These are phyloP conservation scores for Bergia sp. DNA, from an alignment of 92 coral and sea anemone genomes.

Conservation along the genomic window DNA sequence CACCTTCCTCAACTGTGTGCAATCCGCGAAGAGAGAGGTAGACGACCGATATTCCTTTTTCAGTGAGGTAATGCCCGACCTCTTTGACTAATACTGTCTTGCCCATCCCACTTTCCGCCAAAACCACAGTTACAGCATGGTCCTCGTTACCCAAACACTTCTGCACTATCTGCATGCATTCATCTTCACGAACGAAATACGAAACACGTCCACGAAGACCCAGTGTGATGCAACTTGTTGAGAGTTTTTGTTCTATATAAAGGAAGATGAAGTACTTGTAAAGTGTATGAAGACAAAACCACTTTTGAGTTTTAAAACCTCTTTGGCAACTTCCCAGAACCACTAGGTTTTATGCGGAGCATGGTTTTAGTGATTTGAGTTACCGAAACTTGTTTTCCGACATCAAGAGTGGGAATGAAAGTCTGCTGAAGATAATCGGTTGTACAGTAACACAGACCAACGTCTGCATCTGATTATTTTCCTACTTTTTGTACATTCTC, in stretches of 20 bases:
- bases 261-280: background rate
- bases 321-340: too few species aligned
- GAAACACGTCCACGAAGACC: background rate
- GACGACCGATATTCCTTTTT: constrained; percentile 4
- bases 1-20: too few species aligned
- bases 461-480: too few species aligned
- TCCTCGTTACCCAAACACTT: background rate
- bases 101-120: background rate
- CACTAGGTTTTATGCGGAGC: background rate
- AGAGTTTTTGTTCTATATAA: background rate
- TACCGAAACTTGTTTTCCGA: too few species aligned
- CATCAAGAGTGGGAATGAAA: too few species aligned
- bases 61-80: constrained; percentile 23
- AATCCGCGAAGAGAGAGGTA: background rate
- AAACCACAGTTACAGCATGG: background rate
- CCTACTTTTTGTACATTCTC: too few species aligned
- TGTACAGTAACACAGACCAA: too few species aligned
- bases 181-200: background rate
- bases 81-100: constrained; percentile 9
- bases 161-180: background rate
- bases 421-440: too few species aligned
- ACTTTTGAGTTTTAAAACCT: too few species aligned
- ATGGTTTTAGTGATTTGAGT: too few species aligned
- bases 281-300: background rate
- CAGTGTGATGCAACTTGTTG: constrained; percentile 16